phyloP scores from a whole-genome alignment of 1,140 invertebrate species.

The Drosophila guanche region DNA sequence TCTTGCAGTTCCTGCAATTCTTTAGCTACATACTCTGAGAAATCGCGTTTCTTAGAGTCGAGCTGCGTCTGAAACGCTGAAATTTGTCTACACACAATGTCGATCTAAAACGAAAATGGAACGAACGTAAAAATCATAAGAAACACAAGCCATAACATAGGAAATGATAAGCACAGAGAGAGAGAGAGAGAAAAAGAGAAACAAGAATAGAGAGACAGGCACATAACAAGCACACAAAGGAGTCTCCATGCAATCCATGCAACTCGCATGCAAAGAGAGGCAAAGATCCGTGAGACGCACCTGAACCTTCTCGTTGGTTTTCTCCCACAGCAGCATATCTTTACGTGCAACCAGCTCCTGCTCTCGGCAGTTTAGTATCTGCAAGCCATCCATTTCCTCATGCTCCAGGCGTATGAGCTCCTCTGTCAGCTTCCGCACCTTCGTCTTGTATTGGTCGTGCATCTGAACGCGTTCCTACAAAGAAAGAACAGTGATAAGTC shows the following conservation, averaged over 20 bases:
- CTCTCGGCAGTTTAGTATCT: slow-evolving; percentile 73
- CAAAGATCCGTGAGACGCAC: slow-evolving; percentile 33
- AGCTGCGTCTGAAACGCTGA: slow-evolving; percentile 84
- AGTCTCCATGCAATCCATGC: slow-evolving; percentile 26
- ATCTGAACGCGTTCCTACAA: slow-evolving; percentile 82
- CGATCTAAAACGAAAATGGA: slow-evolving; percentile 85
- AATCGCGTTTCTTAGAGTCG: slow-evolving; percentile 84
- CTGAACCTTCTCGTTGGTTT: slow-evolving; percentile 83
- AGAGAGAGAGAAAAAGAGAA: neutral
- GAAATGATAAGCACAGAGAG: slow-evolving; percentile 47
- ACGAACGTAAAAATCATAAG: slow-evolving; percentile 81
- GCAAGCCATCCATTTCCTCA: slow-evolving; percentile 81
- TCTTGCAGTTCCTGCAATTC: slow-evolving; percentile 84
- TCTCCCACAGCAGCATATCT: slow-evolving; percentile 84
- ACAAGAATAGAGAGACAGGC: slow-evolving; percentile 22
- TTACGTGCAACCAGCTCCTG: slow-evolving; percentile 74
- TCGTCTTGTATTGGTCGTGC: slow-evolving; percentile 82
- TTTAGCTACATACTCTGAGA: slow-evolving; percentile 84
- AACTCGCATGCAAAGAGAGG: slow-evolving; percentile 20
- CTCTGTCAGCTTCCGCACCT: slow-evolving; percentile 74
- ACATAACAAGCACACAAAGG: slow-evolving; percentile 45
- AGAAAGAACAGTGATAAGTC: neutral
- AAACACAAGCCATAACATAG: slow-evolving; percentile 62
- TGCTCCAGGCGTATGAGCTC: slow-evolving; percentile 83
- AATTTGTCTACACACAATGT: slow-evolving; percentile 85